A percentile compares a stretch with the other conserved stretches of the same genome.
Conservation (phyloP, 2,113 vertebrate genomes). For the Hirundichthys speculiger region DNA sequence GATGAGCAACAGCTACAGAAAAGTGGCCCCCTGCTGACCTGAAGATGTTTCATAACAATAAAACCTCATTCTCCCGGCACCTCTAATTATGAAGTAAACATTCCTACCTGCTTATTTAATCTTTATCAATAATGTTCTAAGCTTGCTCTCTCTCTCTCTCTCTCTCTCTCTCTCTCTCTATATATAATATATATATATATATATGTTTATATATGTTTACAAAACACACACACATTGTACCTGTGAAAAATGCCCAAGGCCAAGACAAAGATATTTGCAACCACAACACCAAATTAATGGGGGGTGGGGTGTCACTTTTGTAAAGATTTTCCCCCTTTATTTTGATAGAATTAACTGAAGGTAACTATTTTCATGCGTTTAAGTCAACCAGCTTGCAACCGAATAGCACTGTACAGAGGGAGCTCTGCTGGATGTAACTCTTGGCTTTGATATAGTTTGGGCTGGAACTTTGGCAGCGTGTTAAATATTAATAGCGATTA, state of each 20-base stretch:
- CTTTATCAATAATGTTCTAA: slow-evolving; percentile 20
- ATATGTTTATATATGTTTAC: too few species aligned
- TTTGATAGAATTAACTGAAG: slow-evolving; percentile 52
- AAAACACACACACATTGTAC: background rate
- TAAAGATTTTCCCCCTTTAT: slow-evolving; percentile 47
- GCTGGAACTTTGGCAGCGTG: slow-evolving; percentile 80
- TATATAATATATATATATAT: too few species aligned
- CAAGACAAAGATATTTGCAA: slow-evolving; percentile 7
- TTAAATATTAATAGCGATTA: slow-evolving; percentile 87
- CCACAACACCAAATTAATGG: slow-evolving; percentile 7
- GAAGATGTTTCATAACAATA: slow-evolving; percentile 68
- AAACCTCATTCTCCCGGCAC: slow-evolving; percentile 28
- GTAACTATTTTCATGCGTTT: slow-evolving; percentile 68
- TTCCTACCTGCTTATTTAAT: slow-evolving; percentile 8
- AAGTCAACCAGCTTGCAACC: slow-evolving; percentile 60
- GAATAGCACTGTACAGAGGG: slow-evolving; percentile 56
- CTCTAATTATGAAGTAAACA: slow-evolving; percentile 52
- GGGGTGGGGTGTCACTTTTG: slow-evolving; percentile 10
- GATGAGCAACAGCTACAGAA: slow-evolving; percentile 56
- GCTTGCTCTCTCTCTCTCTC: too few species aligned
- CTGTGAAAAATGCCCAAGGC: slow-evolving; percentile 4
- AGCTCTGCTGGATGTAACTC: slow-evolving; percentile 76
- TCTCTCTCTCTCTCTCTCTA: too few species aligned
- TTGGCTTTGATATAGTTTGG: slow-evolving; percentile 83
- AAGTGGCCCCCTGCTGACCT: slow-evolving; percentile 58